Conservation (phyloP, 2,797 vertebrate genomes). For the Aeoliscus strigatus region DNA sequence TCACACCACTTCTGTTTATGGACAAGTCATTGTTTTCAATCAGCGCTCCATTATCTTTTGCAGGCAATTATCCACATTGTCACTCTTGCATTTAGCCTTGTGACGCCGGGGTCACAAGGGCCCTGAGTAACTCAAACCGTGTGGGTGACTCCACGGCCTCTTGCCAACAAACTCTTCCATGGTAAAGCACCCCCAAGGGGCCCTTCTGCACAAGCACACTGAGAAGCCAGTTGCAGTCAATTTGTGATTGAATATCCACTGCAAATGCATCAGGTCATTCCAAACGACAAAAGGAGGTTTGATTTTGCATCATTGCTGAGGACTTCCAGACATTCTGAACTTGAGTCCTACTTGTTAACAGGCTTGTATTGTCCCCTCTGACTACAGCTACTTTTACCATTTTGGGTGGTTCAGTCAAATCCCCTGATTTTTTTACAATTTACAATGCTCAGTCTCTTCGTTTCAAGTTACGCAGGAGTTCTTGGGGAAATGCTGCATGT, state of each 20-base stretch:
- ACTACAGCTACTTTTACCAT: slow-evolving; percentile 15
- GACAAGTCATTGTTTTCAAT: slow-evolving; percentile 88
- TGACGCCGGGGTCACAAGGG: slow-evolving; percentile 82
- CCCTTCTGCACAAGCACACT: slow-evolving; percentile 77
- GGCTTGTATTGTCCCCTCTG: slow-evolving; percentile 6
- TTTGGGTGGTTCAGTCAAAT: slow-evolving; percentile 16
- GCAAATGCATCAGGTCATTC: slow-evolving; percentile 77
- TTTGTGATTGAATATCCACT: slow-evolving; percentile 81
- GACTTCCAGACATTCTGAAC: not conserved
- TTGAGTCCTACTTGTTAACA: not conserved
- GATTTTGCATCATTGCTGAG: not conserved
- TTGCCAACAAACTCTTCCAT: slow-evolving; percentile 85
- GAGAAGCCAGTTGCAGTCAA: slow-evolving; percentile 80
- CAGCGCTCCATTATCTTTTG: slow-evolving; percentile 91
- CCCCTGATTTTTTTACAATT: slow-evolving; percentile 14
- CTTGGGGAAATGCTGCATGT: not conserved
- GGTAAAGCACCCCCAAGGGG: slow-evolving; percentile 86
- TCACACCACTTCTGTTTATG: slow-evolving; percentile 63
- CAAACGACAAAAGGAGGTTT: slow-evolving; percentile 65
- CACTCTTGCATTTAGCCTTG: slow-evolving; percentile 91
- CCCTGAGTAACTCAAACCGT: slow-evolving; percentile 85
- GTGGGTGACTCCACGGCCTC: slow-evolving; percentile 84
- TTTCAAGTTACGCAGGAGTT: not conserved
- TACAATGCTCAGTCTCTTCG: not conserved
- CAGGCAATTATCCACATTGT: slow-evolving; percentile 94